These are phyloP conservation scores for Montifringilla adamsi DNA, from an alignment of 2,113 vertebrate species.

Conservation along the genomic window DNA sequence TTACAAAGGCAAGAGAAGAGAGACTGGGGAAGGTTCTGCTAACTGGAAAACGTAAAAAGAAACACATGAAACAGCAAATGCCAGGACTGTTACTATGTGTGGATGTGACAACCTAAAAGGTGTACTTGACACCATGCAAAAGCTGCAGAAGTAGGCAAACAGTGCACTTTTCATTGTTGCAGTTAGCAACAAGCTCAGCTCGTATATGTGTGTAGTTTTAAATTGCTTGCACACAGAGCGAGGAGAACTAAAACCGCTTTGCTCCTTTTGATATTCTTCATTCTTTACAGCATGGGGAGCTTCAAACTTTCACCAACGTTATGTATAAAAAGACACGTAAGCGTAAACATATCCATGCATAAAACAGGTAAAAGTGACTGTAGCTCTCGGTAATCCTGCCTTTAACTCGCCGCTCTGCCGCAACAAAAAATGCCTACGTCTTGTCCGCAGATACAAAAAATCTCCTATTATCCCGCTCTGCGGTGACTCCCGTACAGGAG, in stretches of 20 bases:
- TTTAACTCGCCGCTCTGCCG: background rate
- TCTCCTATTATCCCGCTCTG: background rate
- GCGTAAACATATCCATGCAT: background rate
- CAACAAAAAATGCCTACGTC: background rate
- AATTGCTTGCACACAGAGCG: background rate
- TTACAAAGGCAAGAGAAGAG: background rate
- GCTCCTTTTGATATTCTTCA: background rate
- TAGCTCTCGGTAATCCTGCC: background rate
- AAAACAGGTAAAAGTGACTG: background rate
- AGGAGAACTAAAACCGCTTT: background rate
- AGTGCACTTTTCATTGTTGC: conserved; percentile 2
- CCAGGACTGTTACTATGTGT: background rate
- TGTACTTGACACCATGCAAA: background rate
- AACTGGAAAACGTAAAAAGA: background rate
- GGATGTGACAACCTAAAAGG: background rate
- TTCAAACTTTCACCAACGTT: background rate
- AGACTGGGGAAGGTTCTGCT: background rate
- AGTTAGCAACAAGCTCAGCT: background rate
- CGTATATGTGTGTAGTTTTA: background rate
- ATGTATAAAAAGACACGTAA: background rate
- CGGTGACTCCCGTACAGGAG: background rate
- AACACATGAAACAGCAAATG: background rate
- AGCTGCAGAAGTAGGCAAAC: background rate
- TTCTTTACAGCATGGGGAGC: background rate
- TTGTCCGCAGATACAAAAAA: background rate